phyloP scores from a whole-genome alignment of 2,888 invertebrate species.

The Coremacera marginata region DNA sequence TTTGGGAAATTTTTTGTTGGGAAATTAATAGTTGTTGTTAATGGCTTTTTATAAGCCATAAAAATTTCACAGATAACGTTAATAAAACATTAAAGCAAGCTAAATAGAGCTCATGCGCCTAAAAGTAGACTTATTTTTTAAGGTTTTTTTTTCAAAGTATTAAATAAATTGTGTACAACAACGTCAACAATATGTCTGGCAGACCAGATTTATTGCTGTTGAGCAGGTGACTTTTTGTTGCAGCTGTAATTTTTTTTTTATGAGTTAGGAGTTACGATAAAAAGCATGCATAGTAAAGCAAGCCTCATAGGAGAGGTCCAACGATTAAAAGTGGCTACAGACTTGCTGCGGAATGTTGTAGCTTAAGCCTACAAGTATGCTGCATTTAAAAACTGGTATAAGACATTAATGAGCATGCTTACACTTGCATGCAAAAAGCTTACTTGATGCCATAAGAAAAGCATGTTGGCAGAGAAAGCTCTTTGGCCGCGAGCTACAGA shows the following conservation, averaged over 20 bases:
- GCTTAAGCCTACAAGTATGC: not conserved
- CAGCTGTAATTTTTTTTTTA: no score
- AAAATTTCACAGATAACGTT: conserved; percentile 32
- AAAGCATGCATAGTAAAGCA: no score
- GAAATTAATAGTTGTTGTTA: conserved; percentile 22
- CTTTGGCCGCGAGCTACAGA: no score
- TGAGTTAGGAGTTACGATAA: no score
- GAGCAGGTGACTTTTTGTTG: conserved; percentile 18
- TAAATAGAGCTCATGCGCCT: not conserved
- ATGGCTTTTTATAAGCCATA: conserved; percentile 27
- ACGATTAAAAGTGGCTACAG: no score
- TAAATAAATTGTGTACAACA: not conserved
- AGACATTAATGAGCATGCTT: no score
- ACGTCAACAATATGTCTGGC: not conserved
- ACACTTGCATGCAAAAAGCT: no score
- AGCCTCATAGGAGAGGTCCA: no score
- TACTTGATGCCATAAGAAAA: no score
- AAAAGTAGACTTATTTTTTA: not conserved
- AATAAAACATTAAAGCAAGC: conserved; percentile 7
- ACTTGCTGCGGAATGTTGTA: no score
- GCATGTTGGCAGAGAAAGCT: no score
- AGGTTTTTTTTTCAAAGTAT: not conserved
- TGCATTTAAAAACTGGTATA: not conserved
- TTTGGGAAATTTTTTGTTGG: not conserved
- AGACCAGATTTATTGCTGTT: conserved; percentile 20